Percentiles rank a stretch among this genome's conserved stretches.
These are phyloP conservation scores for Ips nitidus DNA, from an alignment of 1,140 invertebrate genomes.

Conservation along the genomic window DNA sequence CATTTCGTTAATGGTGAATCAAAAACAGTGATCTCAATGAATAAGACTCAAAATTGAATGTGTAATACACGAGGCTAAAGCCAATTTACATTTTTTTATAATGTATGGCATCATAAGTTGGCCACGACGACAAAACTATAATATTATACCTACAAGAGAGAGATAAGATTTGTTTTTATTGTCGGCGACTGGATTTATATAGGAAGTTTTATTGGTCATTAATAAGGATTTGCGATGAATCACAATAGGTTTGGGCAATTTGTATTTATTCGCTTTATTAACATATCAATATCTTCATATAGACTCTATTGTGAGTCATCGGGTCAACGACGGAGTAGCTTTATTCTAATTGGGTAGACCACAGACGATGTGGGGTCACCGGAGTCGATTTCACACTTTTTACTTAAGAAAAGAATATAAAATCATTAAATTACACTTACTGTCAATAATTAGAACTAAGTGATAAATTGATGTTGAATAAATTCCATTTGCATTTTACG, in stretches of 20 bases:
- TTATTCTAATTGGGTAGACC: neutral
- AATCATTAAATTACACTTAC: too few relatives aligned
- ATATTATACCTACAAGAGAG: neutral
- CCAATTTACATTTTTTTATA: too few relatives aligned
- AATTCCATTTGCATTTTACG: too few relatives aligned
- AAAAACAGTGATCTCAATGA: neutral
- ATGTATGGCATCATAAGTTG: neutral
- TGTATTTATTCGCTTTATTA: conserved; percentile 23
- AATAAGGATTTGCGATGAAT: conserved; percentile 32
- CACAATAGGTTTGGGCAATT: conserved; percentile 20
- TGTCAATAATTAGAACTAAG: too few relatives aligned
- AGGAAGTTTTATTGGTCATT: conserved; percentile 21
- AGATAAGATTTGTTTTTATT: conserved; percentile 8
- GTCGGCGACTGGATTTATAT: conserved; percentile 7
- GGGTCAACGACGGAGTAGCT: neutral
- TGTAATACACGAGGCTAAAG: neutral
- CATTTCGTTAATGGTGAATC: neutral
- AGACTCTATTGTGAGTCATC: conserved; percentile 7
- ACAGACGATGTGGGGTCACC: neutral
- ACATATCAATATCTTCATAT: conserved; percentile 16
- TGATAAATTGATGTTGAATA: too few relatives aligned
- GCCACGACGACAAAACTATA: neutral
- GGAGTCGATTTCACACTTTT: too few relatives aligned
- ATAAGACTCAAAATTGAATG: neutral
- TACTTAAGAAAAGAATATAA: too few relatives aligned